Conservation (phyloP, 2,888 invertebrate species). For the Drosophila quinaria region DNA sequence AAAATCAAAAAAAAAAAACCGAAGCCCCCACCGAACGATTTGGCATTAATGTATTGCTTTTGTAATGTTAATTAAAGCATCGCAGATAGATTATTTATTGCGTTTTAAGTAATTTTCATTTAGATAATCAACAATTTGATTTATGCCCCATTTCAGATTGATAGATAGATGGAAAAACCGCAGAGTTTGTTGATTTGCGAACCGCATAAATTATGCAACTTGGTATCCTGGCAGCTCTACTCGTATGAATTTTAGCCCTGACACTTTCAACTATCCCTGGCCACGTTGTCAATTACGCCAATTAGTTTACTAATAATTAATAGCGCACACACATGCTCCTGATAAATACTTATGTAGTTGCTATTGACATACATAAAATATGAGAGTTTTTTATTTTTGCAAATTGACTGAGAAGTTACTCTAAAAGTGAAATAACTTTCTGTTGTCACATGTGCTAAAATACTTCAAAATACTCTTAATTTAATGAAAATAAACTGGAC, state of each 20-base stretch:
- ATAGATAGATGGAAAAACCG: conserved; percentile 48
- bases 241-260: conserved; percentile 53
- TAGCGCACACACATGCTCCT: conserved; percentile 30
- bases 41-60: conserved; percentile 49
- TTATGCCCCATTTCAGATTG: conserved; percentile 60
- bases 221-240: conserved; percentile 24
- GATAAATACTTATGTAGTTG: conserved; percentile 15
- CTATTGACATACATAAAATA: conserved; percentile 5
- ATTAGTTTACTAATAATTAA: conserved; percentile 72
- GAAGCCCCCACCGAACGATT: conserved; percentile 10
- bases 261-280: conserved; percentile 41
- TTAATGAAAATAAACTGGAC: background rate
- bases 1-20: background rate
- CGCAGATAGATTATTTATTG: conserved; percentile 34
- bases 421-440: background rate
- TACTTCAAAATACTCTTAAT: background rate
- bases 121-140: conserved; percentile 57
- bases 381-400: background rate
- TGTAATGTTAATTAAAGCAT: conserved; percentile 32
- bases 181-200: conserved; percentile 57
- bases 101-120: conserved; percentile 34
- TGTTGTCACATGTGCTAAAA: background rate
- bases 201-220: conserved; percentile 69
- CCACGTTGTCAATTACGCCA: conserved; percentile 72
- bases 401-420: background rate